Evolutionary conservation across 2,113 vertebrate species (phyloP), one percentile per base, ranked within the genome.

Genomic region (Hemiprocne comata): DNA sequence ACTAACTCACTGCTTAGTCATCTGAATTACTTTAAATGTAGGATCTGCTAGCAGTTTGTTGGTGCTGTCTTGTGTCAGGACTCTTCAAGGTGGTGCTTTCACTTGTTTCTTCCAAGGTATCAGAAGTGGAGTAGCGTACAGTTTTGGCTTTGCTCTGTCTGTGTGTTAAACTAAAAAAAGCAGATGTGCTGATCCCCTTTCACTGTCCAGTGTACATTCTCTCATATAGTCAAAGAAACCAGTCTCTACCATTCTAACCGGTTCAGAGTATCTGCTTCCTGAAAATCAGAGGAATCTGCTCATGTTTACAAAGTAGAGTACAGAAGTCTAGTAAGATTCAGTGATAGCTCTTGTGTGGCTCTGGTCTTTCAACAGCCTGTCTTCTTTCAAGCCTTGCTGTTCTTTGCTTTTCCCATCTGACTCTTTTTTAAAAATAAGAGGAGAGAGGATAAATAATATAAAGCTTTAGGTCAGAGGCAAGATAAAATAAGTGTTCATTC

Each of bases 1-100:
- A 83, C 80, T 95, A 76, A 85, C 80, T 93, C 75, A 75, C 44
- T 78, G 69, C 89, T 94, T 96, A 75, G 86, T 97, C 90, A 90
- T 93, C 66, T 33, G n/a, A 90, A 54, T 66, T 93, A 48, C 60
- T 78, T 33, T 21, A 7, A 0, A 1, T 84, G 69, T 74, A 40
- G 66, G 29, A 38, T 81, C 73, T 87, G 7, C 62, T 61, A 36
- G 70, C 14, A 57, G 53, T 62, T 84, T 31, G 19, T 70, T 53
- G 17, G 19, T 57, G 38, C 77, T 74, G 53, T 69, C 61, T 65
- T 82, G 21, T 29, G 5, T 74, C 2, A 0, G 28, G 65, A 64
- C 33, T 83, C 67, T 93, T 72, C 10, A 69, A 40, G 55, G 65
- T 36, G 25, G 42, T 87, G 40, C 80, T 71, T 55, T 60, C 46